Conservation (phyloP, 2,113 vertebrate species). For the Genyomyrus donnyi region DNA sequence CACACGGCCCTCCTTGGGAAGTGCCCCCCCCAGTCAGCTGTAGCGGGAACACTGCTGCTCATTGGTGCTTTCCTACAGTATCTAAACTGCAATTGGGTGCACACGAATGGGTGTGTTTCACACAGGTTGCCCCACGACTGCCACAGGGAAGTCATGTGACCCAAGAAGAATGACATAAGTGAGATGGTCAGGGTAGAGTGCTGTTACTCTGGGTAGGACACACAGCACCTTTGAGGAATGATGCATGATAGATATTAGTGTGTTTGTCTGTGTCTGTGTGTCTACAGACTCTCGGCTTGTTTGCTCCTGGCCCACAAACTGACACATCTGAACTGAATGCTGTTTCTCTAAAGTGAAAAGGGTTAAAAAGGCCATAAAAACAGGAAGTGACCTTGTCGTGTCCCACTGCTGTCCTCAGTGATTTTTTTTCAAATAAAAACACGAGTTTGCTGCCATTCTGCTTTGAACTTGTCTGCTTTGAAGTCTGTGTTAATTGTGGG, state of each 20-base stretch:
- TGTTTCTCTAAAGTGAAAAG: neutral
- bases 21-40: neutral
- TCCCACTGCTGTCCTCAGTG: neutral
- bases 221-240: neutral
- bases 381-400: neutral
- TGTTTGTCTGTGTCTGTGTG: neutral
- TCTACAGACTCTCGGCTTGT: neutral
- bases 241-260: neutral
- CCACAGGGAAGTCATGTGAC: neutral
- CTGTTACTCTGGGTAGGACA: neutral
- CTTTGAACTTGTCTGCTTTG: neutral
- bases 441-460: neutral
- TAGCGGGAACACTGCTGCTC: neutral
- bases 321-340: neutral
- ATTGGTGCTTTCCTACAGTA: neutral
- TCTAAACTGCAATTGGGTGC: neutral
- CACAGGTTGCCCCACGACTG: neutral
- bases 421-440: neutral
- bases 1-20: neutral
- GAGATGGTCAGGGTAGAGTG: neutral
- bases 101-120: neutral
- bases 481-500: neutral
- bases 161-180: neutral
- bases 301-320: neutral
- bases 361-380: neutral